Conservation (phyloP, 2,797 vertebrate species). For the Liasis olivaceus region DNA sequence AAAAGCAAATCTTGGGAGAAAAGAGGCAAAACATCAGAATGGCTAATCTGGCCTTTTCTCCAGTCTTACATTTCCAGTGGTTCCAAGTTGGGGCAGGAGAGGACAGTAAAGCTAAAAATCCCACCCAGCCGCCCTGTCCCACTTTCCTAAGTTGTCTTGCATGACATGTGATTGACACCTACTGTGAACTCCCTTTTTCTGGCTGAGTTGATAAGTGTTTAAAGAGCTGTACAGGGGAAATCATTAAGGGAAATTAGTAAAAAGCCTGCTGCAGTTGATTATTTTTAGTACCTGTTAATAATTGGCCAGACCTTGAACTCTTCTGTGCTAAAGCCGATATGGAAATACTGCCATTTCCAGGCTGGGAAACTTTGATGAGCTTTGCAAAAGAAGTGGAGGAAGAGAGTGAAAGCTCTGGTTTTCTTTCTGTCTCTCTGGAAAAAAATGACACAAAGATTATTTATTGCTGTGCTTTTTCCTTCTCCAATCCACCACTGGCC, state of each 20-base stretch:
- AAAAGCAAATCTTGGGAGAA: background rate
- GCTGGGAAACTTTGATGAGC: background rate
- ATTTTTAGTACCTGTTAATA: constrained; percentile 39
- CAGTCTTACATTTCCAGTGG: background rate
- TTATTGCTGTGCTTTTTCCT: too few species aligned
- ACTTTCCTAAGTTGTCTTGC: background rate
- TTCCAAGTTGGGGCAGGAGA: background rate
- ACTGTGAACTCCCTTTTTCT: background rate
- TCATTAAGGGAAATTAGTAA: constrained; percentile 26
- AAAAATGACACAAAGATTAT: background rate
- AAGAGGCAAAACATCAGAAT: background rate
- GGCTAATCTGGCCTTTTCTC: background rate
- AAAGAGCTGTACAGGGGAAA: background rate
- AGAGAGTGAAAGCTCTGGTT: background rate
- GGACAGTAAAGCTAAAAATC: background rate
- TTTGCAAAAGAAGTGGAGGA: background rate
- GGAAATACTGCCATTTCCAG: constrained; percentile 17
- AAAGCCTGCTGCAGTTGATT: background rate
- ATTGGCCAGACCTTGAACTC: constrained; percentile 31
- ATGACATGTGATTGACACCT: background rate
- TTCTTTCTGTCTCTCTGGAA: background rate
- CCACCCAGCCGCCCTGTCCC: rapidly evolving
- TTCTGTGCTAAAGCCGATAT: background rate
- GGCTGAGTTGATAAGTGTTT: constrained; percentile 7
- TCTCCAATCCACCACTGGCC: background rate